Base-by-base conservation (phyloP, 2,113 vertebrate species). In the Seriola aureovittata region DNA sequence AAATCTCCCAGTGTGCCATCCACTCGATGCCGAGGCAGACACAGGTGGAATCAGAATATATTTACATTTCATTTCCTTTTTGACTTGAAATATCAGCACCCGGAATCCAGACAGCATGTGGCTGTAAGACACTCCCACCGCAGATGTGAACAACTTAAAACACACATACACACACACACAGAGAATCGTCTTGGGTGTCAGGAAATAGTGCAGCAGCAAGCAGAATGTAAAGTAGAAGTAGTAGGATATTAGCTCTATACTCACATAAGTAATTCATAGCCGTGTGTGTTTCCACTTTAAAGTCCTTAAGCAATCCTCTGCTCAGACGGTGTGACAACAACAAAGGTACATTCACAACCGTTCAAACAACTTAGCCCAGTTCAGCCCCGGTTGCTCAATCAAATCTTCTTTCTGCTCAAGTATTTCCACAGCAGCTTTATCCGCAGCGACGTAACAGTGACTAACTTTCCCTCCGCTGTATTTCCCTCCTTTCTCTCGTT, bases 321-420 rank as follows among this genome's bases (percentile, higher is more conserved):
- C 57, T 32, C 34, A 29, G 17, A 54, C 78, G 23, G 13, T 46
- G 38, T 42, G 25, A 38, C 57, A 64, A 57, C 60, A 81, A 8
- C 69, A 91, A 40, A 84, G 66, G 55, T 19, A 1, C 65, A 29
- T 72, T 88, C 81, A 78, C 67, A 75, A 4, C 70, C 65, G n/a
- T 38, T 63, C 50, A 1, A 8, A 36, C 7, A 40, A 34, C 69
- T 82, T 38, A 60, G 0, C 36, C 60, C 67, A 1, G 13, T 70
- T 77, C 29, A 74, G 62, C 64, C 9, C 17, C 0, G 1, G 9
- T 69, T 69, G 32, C 65, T 75, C 55, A 16, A 73, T 59, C 74
- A 80, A 82, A 90, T 74, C 78, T 71, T 32, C 63, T 85, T 82
- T 62, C 54, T 42, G 65, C 69, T 67, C 21, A 76, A 78, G 1